Conservation (phyloP, 1,140 invertebrate species). For the Lepidurus apus region DNA sequence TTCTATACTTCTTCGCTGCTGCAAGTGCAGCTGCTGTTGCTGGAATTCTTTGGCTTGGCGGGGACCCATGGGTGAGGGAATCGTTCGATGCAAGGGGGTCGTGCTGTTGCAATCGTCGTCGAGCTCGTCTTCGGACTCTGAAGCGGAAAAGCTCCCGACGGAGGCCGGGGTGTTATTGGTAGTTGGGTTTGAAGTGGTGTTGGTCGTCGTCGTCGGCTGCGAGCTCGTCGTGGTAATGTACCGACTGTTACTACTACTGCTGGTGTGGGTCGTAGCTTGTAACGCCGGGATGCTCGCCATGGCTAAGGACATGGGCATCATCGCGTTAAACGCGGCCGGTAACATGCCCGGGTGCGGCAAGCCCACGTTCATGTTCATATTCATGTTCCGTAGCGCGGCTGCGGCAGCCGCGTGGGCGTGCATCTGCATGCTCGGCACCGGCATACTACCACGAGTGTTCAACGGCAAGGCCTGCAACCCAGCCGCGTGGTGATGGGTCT, state of each 20-base stretch:
- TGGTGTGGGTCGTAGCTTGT: neutral
- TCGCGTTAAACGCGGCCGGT: slow-evolving; percentile 1
- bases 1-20: neutral
- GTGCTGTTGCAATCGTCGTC: neutral
- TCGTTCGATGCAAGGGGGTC: neutral
- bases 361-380: slow-evolving; percentile 14
- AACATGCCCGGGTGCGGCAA: neutral
- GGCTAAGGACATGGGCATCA: slow-evolving; percentile 4
- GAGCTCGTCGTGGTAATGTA: neutral
- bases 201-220: neutral
- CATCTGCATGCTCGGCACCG: slow-evolving; percentile 10
- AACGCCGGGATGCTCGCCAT: neutral
- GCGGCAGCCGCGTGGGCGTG: slow-evolving; percentile 8
- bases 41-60: neutral
- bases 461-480: neutral
- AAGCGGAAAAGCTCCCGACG: neutral
- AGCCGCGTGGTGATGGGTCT: neutral
- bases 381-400: slow-evolving; percentile 7
- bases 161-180: neutral
- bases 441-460: neutral
- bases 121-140: neutral
- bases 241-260: neutral
- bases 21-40: neutral
- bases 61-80: slow-evolving; percentile 11
- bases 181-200: neutral